Evolutionary conservation across 1,140 invertebrate genomes (phyloP).

Genomic region (Ganaspis sp.): DNA sequence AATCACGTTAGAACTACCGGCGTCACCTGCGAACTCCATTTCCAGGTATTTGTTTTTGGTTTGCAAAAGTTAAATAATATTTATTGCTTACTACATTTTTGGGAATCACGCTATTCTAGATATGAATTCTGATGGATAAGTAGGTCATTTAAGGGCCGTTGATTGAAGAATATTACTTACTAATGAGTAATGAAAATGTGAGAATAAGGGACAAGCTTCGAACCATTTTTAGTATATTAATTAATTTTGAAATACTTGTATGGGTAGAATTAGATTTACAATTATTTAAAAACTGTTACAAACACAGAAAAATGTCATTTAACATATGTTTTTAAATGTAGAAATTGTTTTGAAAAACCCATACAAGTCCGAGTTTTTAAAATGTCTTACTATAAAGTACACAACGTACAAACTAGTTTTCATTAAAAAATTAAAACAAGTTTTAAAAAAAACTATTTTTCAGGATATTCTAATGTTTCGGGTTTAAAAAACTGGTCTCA

Average conservation of each 20-base stretch:
- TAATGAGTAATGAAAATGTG: neutral
- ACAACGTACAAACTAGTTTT: neutral
- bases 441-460: neutral
- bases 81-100: conserved; percentile 15
- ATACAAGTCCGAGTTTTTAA: neutral
- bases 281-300: neutral
- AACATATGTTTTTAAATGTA: neutral
- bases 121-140: conserved; percentile 43
- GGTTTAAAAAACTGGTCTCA: conserved; percentile 52
- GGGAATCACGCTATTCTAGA: conserved; percentile 50
- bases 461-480: conserved; percentile 37
- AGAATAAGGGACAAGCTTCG: neutral
- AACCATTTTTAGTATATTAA: neutral
- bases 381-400: neutral
- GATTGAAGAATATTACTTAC: neutral
- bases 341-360: neutral
- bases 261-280: neutral
- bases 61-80: conserved; percentile 32
- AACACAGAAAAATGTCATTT: neutral
- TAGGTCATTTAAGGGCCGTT: conserved; percentile 10
- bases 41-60: conserved; percentile 48
- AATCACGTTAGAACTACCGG: too few relatives aligned
- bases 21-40: conserved; percentile 53
- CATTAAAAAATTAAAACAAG: neutral
- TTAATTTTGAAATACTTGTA: neutral